These are phyloP conservation scores for Buceros bicornis DNA, from an alignment of 2,797 vertebrate species.

Conservation along the genomic window DNA sequence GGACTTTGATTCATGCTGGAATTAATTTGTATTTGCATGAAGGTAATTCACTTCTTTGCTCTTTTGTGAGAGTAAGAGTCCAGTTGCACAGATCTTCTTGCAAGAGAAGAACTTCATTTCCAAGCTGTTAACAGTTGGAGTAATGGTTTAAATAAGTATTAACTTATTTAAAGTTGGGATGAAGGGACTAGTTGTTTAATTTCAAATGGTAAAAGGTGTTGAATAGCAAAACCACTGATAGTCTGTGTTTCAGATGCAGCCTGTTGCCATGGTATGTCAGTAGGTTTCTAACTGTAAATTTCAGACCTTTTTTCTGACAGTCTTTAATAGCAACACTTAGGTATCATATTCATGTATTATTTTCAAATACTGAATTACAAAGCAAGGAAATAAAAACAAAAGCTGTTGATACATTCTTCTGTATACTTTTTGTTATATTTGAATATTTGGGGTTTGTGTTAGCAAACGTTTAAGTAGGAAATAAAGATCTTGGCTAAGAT, in stretches of 20 bases:
- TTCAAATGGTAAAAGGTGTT: background rate
- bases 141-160: background rate
- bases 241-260: background rate
- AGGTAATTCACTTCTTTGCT: background rate
- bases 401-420: background rate
- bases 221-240: accelerated
- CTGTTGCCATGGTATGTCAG: background rate
- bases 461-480: background rate
- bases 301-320: background rate
- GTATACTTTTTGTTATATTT: background rate
- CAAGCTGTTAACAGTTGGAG: background rate
- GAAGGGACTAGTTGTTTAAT: background rate
- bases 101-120: background rate
- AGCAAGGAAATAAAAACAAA: background rate
- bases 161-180: background rate
- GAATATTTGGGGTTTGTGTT: background rate
- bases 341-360: background rate
- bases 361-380: background rate
- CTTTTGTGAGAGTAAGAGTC: background rate
- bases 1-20: background rate
- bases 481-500: background rate
- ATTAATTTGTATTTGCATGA: background rate
- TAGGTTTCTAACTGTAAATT: background rate
- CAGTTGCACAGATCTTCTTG: background rate
- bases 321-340: background rate